Base-by-base conservation (phyloP, 2,113 vertebrate genomes). In the Dicaeum eximium region DNA sequence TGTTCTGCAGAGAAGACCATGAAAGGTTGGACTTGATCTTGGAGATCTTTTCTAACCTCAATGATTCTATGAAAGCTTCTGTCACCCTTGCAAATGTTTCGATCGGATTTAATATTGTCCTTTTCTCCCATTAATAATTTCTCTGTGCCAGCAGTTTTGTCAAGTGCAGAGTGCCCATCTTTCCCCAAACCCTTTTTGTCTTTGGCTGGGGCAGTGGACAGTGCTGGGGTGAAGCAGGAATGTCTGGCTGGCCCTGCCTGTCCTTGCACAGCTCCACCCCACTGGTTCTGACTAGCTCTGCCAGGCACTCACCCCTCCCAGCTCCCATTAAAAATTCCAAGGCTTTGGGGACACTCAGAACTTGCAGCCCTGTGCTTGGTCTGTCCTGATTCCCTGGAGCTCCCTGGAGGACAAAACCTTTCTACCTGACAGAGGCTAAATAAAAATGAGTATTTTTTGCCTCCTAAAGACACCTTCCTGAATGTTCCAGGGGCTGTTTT, bases 361-460 rank as follows among this genome's bases (percentile, higher is more conserved):
- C 19, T 47, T 27, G 21, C 38, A 81, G 44, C 19, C 21, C 25
- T 16, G 31, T 30, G 33, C 45, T 57, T 2, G 3, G 27, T 22
- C 22, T 66, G 28, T 7, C 10, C 48, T n/a, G 19, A 37, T 66
- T 61, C 60, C 51, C 75, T n/a, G 44, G 25, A 56, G 17, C 17
- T 30, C 35, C 21, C 27, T 40, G 48, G 35, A n/a, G 19, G 1
- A 4, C 13, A 44, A 67, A 91, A 37, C n/a, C 28, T 50, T 33
- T 33, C 23, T 50, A 38, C 19, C 42, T 58, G 13, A 19, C 30
- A 56, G 50, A 80, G 25, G 11, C 22, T 9, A 64, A 45, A 92
- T 0, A 3, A 47, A 93, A 88, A 44, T 0, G 0, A 71, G 8
- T 7, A 10, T 4, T 35, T 54, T 70, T 77, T 65, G 25, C 25